These are phyloP conservation scores for Siniperca undulata DNA, from an alignment of 2,797 vertebrate genomes.

Conservation along the genomic window DNA sequence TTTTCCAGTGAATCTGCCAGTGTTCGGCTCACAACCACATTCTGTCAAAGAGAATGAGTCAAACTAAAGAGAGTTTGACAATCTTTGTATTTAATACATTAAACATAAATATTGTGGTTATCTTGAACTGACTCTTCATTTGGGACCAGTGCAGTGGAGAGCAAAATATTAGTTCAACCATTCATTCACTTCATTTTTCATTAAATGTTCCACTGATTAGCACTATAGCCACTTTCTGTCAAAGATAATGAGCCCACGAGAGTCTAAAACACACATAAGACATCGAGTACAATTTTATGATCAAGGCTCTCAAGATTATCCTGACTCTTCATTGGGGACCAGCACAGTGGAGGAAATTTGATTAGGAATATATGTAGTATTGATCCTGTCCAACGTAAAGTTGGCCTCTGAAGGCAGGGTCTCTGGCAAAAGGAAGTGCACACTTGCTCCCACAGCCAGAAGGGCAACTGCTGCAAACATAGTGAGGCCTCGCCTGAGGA, in stretches of 20 bases:
- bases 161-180: conserved; percentile 2
- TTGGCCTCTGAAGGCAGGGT: conserved; percentile 36
- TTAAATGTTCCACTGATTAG: background rate
- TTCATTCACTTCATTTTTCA: background rate
- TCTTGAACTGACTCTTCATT: conserved; percentile 28
- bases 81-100: conserved; percentile 8
- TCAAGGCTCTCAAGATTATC: background rate
- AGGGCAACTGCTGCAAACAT: conserved; percentile 72
- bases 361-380: conserved; percentile 56
- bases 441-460: conserved; percentile 81
- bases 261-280: background rate
- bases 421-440: conserved; percentile 79
- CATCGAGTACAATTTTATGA: background rate
- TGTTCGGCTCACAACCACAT: background rate
- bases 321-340: conserved; percentile 29
- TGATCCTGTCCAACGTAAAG: conserved; percentile 57
- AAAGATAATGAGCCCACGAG: conserved; percentile 8
- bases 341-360: conserved; percentile 30
- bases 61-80: conserved; percentile 19
- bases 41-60: conserved; percentile 18
- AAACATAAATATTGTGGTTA: conserved; percentile 30
- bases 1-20: background rate
- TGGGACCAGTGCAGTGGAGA: conserved; percentile 10
- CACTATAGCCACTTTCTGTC: too few relatives aligned
- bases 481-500: conserved; percentile 80